Percentiles rank a stretch among this genome's conserved stretches.
These are phyloP conservation scores for Ormia ochracea DNA, from an alignment of 2,888 invertebrate genomes.

Conservation along the genomic window DNA sequence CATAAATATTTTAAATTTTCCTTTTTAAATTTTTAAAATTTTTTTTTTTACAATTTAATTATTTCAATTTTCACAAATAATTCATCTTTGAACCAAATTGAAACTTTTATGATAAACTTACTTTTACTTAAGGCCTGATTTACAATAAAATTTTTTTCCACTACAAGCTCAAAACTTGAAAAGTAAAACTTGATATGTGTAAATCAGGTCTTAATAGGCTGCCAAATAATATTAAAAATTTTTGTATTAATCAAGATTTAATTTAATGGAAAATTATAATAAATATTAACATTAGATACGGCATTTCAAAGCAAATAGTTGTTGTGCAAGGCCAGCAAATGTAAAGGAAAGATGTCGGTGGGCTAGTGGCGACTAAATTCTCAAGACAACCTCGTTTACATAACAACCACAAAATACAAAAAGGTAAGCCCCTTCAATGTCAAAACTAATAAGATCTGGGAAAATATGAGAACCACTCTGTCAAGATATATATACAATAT, in stretches of 20 bases:
- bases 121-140: no score
- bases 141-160: no score
- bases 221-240: no score
- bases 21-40: no score
- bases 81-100: no score
- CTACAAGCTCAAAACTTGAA: no score
- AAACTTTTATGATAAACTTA: no score
- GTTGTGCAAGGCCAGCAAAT: constrained; percentile 33
- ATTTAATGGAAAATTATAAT: constrained; percentile 15
- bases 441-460: constrained; percentile 27
- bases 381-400: constrained; percentile 43
- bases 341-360: not conserved
- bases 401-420: not conserved
- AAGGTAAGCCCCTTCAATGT: constrained; percentile 43
- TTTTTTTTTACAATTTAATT: no score
- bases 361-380: not conserved
- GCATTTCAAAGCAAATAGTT: constrained; percentile 50
- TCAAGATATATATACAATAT: constrained; percentile 36
- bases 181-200: no score
- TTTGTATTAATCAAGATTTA: constrained; percentile 12
- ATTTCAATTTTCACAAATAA: no score
- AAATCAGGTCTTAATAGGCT: no score
- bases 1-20: no score
- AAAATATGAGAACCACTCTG: constrained; percentile 42
- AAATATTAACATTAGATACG: constrained; percentile 30